These are phyloP conservation scores for Eustalomyia histrio DNA, from an alignment of 2,888 invertebrate species.

Conservation along the genomic window DNA sequence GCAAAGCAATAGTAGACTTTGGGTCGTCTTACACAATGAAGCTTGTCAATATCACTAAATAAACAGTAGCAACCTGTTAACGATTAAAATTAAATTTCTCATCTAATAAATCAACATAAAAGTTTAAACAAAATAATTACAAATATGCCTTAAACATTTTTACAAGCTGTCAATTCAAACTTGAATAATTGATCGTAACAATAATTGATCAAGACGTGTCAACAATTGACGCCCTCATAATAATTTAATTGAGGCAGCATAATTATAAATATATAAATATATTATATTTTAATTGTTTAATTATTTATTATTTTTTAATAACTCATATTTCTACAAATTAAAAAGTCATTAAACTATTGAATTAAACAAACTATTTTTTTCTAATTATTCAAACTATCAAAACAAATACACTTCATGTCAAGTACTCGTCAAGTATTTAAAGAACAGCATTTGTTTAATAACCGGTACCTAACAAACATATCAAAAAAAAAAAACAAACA, in stretches of 20 bases:
- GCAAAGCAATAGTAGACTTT: too few relatives aligned
- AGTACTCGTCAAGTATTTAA: background rate
- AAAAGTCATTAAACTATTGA: conserved; percentile 47
- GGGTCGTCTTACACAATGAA: too few relatives aligned
- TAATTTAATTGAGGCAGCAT: conserved; percentile 1
- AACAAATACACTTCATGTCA: background rate
- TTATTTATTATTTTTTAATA: background rate
- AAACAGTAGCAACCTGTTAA: too few relatives aligned
- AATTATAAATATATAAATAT: background rate
- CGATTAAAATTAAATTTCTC: too few relatives aligned
- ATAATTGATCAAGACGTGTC: background rate
- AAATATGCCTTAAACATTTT: too few relatives aligned
- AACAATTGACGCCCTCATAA: conserved; percentile 18
- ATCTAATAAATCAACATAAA: too few relatives aligned
- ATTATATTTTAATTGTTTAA: conserved; percentile 23
- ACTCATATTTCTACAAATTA: conserved; percentile 3
- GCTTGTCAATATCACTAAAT: too few relatives aligned
- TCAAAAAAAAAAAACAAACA: conserved; percentile 1
- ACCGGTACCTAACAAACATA: conserved; percentile 6
- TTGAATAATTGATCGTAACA: background rate
- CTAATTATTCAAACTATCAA: too few relatives aligned
- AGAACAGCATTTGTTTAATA: background rate
- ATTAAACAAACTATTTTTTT: conserved; percentile 9
- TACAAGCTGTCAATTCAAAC: background rate
- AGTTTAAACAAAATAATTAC: background rate